Evolutionary conservation across 2,888 invertebrate species (phyloP).

Genomic region (Lithophane ornitopus): DNA sequence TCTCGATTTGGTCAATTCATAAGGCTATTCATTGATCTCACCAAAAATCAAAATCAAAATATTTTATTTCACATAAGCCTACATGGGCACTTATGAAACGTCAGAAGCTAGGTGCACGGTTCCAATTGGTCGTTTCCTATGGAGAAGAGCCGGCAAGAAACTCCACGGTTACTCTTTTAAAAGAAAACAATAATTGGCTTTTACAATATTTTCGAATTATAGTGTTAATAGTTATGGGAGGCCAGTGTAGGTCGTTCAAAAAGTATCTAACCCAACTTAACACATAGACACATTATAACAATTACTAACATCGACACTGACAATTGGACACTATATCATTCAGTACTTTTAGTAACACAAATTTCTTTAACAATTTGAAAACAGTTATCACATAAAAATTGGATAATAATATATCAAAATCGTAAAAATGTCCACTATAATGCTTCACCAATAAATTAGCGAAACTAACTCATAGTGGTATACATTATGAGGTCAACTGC

Average conservation of each 20-base stretch:
- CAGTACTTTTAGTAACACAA: too few species aligned
- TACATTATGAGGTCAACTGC: slow-evolving; percentile 38
- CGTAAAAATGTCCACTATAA: slow-evolving; percentile 1
- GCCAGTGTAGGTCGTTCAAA: too few species aligned
- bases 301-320: background rate
- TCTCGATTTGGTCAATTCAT: background rate
- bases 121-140: too few species aligned
- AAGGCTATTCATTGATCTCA: background rate
- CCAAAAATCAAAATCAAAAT: too few species aligned
- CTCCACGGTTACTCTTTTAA: too few species aligned
- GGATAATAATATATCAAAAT: background rate
- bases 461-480: background rate
- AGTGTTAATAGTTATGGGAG: too few species aligned
- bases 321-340: background rate
- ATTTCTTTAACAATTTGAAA: background rate
- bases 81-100: too few species aligned
- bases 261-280: background rate
- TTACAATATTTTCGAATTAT: too few species aligned
- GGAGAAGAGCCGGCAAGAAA: too few species aligned
- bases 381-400: background rate
- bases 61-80: too few species aligned
- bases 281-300: background rate
- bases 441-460: slow-evolving; percentile 15
- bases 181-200: too few species aligned
- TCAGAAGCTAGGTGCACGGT: too few species aligned